phyloP scores from a whole-genome alignment of 2,797 vertebrate species.

The Capromys pilorides region DNA sequence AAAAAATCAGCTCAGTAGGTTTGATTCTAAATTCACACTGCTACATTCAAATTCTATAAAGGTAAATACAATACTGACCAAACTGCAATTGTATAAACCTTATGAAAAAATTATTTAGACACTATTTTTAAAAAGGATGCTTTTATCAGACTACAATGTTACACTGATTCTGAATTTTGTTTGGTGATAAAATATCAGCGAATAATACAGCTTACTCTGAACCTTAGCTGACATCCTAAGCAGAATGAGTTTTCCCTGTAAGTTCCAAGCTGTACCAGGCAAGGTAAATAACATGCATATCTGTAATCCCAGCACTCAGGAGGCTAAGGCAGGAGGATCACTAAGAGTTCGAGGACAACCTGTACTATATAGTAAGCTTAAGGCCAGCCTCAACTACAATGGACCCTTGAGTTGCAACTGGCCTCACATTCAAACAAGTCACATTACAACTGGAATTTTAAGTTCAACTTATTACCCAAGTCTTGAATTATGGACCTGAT shows the following conservation, averaged over 20 bases:
- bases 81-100: not conserved
- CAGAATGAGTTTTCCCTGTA: not conserved
- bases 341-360: not conserved
- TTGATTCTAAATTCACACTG: constrained; percentile 28
- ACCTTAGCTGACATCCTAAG: not conserved
- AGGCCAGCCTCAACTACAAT: not conserved
- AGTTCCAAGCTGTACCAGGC: not conserved
- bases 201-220: not conserved
- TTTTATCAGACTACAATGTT: not conserved
- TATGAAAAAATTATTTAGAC: constrained; percentile 9
- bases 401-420: not conserved
- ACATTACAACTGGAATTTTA: not conserved
- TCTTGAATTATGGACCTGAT: not conserved
- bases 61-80: not conserved
- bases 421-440: not conserved
- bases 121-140: not conserved
- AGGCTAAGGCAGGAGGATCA: not conserved
- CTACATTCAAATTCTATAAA: constrained; percentile 11
- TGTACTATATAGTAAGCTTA: not conserved
- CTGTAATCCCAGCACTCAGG: not conserved
- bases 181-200: not conserved
- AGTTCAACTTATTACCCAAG: not conserved
- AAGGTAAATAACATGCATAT: not conserved
- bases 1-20: not conserved
- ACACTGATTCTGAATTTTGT: not conserved